Conservation (phyloP, 2,888 invertebrate genomes). For the Drosophila koepferae region DNA sequence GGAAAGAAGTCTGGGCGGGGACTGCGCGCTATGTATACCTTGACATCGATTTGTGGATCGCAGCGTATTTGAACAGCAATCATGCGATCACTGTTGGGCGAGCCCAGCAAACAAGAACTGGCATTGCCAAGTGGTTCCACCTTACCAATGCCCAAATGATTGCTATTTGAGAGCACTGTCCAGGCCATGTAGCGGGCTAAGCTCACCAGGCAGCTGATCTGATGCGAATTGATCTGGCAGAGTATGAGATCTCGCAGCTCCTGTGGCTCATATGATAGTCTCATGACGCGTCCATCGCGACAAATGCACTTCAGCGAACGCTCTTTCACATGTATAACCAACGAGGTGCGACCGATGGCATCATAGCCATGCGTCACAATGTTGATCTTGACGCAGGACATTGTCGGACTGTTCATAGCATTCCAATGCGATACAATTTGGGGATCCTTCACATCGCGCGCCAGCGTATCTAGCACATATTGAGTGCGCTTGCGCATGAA, state of each 20-base stretch:
- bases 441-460: slow-evolving; percentile 97
- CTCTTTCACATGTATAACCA: slow-evolving; percentile 96
- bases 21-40: slow-evolving; percentile 95
- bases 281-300: slow-evolving; percentile 96
- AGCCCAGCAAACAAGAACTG: slow-evolving; percentile 95
- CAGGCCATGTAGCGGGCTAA: slow-evolving; percentile 98
- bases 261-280: slow-evolving; percentile 97
- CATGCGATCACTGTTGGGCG: slow-evolving; percentile 94
- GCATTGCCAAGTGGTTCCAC: slow-evolving; percentile 97
- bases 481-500: slow-evolving; percentile 96
- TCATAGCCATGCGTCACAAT: slow-evolving; percentile 95
- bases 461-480: slow-evolving; percentile 96
- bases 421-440: slow-evolving; percentile 98
- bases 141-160: slow-evolving; percentile 94
- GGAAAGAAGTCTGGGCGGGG: slow-evolving; percentile 95
- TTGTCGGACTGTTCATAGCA: slow-evolving; percentile 96
- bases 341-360: slow-evolving; percentile 92
- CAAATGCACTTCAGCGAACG: slow-evolving; percentile 96
- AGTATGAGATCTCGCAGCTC: slow-evolving; percentile 96
- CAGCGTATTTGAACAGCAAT: slow-evolving; percentile 96
- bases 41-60: slow-evolving; percentile 94
- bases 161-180: slow-evolving; percentile 95
- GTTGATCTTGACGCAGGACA: slow-evolving; percentile 97
- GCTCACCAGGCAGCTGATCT: slow-evolving; percentile 95
- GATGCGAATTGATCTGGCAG: slow-evolving; percentile 98